These are phyloP conservation scores for Osmerus eperlanus DNA, from an alignment of 2,113 vertebrate genomes.

Conservation along the genomic window DNA sequence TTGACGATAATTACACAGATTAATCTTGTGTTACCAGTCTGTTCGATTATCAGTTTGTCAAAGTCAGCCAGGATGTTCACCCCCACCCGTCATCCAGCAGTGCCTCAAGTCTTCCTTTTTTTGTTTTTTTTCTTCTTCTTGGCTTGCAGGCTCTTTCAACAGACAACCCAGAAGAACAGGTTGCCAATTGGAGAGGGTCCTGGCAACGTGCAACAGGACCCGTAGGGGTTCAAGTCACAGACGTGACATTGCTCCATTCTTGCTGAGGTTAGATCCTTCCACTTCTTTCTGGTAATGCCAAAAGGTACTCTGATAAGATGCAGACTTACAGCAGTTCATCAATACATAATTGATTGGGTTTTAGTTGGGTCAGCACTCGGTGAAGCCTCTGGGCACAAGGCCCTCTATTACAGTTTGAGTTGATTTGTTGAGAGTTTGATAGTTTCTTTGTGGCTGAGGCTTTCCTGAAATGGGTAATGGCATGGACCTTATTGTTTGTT, in stretches of 20 bases:
- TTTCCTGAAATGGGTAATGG: neutral
- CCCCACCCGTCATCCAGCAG: slow-evolving; percentile 45
- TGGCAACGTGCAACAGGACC: slow-evolving; percentile 42
- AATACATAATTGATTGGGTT: slow-evolving; percentile 63
- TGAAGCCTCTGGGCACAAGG: slow-evolving; percentile 52
- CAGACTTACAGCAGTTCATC: slow-evolving; percentile 63
- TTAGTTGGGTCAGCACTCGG: slow-evolving; percentile 49
- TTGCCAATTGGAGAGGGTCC: slow-evolving; percentile 48
- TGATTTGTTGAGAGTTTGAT: slow-evolving; percentile 37
- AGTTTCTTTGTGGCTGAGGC: slow-evolving; percentile 3
- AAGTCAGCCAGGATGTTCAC: slow-evolving; percentile 62
- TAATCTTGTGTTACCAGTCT: slow-evolving; percentile 64
- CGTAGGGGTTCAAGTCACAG: slow-evolving; percentile 36
- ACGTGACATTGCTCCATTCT: slow-evolving; percentile 53
- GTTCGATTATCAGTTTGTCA: slow-evolving; percentile 69
- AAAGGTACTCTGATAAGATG: slow-evolving; percentile 54
- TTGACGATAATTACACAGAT: slow-evolving; percentile 67
- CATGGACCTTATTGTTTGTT: no score
- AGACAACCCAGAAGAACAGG: slow-evolving; percentile 38
- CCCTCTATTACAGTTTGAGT: slow-evolving; percentile 33
- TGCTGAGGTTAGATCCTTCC: slow-evolving; percentile 48
- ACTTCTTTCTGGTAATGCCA: slow-evolving; percentile 41
- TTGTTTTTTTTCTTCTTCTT: slow-evolving; percentile 49
- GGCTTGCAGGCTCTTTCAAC: slow-evolving; percentile 48
- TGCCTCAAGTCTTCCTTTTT: slow-evolving; percentile 42